A percentile compares a stretch with the other conserved stretches of the same genome.
phyloP scores from a whole-genome alignment of 2,797 vertebrate genomes.

The Anomalospiza imberbis region DNA sequence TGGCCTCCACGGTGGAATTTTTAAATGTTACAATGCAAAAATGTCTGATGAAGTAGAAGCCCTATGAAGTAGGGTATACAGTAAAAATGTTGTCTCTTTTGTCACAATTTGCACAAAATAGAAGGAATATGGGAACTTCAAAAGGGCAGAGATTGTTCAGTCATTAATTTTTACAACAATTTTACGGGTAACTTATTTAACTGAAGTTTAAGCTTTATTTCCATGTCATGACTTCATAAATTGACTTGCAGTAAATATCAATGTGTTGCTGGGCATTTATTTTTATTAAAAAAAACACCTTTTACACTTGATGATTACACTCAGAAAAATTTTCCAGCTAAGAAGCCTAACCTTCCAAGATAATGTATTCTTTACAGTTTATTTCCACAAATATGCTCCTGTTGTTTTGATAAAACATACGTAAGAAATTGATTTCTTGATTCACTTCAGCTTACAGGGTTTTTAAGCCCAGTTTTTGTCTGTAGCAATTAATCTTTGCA shows the following conservation, averaged over 20 bases:
- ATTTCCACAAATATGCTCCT: not conserved
- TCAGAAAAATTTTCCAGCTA: not conserved
- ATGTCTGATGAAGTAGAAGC: not conserved
- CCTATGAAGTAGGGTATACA: not conserved
- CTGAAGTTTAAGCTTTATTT: slow-evolving; percentile 32
- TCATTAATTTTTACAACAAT: not conserved
- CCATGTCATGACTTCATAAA: slow-evolving; percentile 30
- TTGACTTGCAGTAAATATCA: slow-evolving; percentile 44
- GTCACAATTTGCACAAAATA: not conserved
- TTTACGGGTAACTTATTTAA: not conserved
- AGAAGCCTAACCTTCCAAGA: not conserved
- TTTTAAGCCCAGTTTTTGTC: slow-evolving; percentile 22
- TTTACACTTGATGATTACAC: slow-evolving; percentile 32
- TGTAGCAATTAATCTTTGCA: slow-evolving; percentile 42
- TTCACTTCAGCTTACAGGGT: not conserved
- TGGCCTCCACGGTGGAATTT: not conserved
- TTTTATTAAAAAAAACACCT: not conserved
- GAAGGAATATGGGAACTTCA: not conserved
- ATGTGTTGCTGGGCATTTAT: not conserved
- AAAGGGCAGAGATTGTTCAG: not conserved
- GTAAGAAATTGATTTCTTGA: not conserved
- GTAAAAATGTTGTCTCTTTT: not conserved
- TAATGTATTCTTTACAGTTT: not conserved
- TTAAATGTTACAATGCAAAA: not conserved
- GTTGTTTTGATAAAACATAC: not conserved